Conservation (phyloP, 37 sponge, comb jelly and placozoan genomes). For the Crambe crambe region DNA sequence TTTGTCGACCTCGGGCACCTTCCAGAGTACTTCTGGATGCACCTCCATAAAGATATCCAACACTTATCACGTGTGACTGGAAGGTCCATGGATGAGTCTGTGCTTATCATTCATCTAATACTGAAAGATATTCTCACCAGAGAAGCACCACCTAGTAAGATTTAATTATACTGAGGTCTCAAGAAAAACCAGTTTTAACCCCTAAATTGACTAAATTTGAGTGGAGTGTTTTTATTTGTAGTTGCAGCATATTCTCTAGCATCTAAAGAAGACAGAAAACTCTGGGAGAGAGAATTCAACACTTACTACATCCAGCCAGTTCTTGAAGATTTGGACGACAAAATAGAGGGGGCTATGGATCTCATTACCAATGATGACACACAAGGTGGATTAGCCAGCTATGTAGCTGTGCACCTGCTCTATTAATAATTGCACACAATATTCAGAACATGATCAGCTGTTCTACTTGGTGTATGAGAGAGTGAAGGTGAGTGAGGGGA, state of each 20-base stretch:
- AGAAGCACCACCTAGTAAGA: conserved; percentile 2
- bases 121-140: conserved; percentile 33
- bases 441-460: conserved; percentile 63
- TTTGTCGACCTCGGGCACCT: conserved; percentile 2
- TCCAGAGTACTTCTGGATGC: conserved; percentile 70
- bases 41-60: conserved; percentile 64
- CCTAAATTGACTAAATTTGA: no score
- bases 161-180: no score
- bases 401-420: no score
- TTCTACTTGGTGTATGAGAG: conserved; percentile 67
- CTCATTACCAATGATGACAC: conserved; percentile 47
- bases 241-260: conserved; percentile 2
- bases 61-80: conserved; percentile 22
- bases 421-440: no score
- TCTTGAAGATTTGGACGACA: conserved; percentile 20
- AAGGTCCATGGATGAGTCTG: no score
- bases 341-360: conserved; percentile 20
- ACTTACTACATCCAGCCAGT: conserved; percentile 44
- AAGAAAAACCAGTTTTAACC: background rate
- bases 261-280: conserved; percentile 3
- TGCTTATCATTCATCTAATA: conserved; percentile 61
- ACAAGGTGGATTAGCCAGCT: no score
- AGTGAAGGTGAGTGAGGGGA: background rate
- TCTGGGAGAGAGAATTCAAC: conserved; percentile 55
- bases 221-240: no score